Base-by-base conservation (phyloP, 2,797 vertebrate species). In the Rhinogobio ventralis region DNA sequence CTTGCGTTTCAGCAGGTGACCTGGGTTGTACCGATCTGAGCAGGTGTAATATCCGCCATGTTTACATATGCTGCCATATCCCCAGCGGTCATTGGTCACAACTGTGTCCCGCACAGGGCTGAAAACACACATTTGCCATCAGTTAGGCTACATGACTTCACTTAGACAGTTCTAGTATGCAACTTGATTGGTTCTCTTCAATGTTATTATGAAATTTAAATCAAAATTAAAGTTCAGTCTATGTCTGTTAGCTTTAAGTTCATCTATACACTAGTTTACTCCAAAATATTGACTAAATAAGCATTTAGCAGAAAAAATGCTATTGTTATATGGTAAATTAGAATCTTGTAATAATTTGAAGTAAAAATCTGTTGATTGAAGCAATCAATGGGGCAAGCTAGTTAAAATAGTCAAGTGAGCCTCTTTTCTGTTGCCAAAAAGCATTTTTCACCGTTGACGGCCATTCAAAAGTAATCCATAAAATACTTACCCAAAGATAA, bases 1-100 rank as follows among this genome's bases (percentile, higher is more conserved):
- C 83, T 99, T 99, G 92, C 93, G 98, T 8, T 94, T 91, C 88
- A 99, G 88, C 89, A 99, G 96, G 86, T 96, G 96, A 67, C 96
- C 97, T 0, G 98, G 98, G 90, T 95, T 96, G 69, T 97, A 99
- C 7, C 97, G 95, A 71, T 99, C 98, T 0, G 83, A 5, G 4
- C 98, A 99, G 4, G 98, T 99, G 89, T 97, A 99, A 92, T 95
- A 99, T 25, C 98, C 98, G 0, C 98, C 98, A 0, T 99, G 98
- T 0, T 82, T 94, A 79, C 98, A 99, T 62, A 98, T 96, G 91
- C 89, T 94, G 64, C 93, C 96, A 0, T 1, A 71, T 68, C 96
- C 98, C 98, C 98, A 99, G 2, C 98, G 97, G 86, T 99, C 98
- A 11, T 99, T 99, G 7, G 98, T 99, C 91, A 99, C 98, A 17